Evolutionary conservation across 2,797 vertebrate genomes (phyloP).

Genomic region (Brachyalestes nurse): DNA sequence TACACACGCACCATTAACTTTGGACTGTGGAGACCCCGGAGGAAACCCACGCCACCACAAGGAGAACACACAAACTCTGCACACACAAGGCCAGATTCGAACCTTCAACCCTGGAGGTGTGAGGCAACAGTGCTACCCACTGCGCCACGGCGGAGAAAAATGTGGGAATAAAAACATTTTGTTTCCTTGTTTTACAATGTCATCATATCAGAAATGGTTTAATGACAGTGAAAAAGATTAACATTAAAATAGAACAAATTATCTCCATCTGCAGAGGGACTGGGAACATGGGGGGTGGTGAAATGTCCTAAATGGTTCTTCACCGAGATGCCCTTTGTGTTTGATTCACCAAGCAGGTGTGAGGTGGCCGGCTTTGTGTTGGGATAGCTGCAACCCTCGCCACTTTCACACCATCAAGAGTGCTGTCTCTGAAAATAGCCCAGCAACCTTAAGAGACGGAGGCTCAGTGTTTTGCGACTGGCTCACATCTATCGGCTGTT

Average conservation of each 20-base stretch:
- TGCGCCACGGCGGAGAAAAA: no score
- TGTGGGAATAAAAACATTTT: neutral
- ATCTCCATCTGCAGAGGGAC: neutral
- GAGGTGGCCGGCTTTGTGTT: slow-evolving; percentile 22
- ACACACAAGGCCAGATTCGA: no score
- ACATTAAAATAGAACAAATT: neutral
- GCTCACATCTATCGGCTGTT: neutral
- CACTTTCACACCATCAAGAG: slow-evolving; percentile 30
- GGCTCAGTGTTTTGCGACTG: neutral
- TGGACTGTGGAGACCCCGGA: no score
- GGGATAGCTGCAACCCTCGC: slow-evolving; percentile 15
- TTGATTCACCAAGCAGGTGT: slow-evolving; percentile 7
- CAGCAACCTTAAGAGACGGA: slow-evolving; percentile 17
- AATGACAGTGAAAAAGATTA: neutral
- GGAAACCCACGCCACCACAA: no score
- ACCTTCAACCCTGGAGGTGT: no score
- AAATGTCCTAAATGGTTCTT: slow-evolving; percentile 5
- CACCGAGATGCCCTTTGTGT: slow-evolving; percentile 2
- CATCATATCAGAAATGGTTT: neutral
- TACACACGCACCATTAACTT: no score
- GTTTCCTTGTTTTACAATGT: neutral
- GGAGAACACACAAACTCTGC: no score
- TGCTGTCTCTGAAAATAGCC: slow-evolving; percentile 35
- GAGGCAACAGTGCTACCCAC: no score
- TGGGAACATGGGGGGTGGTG: neutral